These are phyloP conservation scores for Meghimatium bilineatum DNA, from an alignment of 2,888 invertebrate genomes.

Conservation along the genomic window DNA sequence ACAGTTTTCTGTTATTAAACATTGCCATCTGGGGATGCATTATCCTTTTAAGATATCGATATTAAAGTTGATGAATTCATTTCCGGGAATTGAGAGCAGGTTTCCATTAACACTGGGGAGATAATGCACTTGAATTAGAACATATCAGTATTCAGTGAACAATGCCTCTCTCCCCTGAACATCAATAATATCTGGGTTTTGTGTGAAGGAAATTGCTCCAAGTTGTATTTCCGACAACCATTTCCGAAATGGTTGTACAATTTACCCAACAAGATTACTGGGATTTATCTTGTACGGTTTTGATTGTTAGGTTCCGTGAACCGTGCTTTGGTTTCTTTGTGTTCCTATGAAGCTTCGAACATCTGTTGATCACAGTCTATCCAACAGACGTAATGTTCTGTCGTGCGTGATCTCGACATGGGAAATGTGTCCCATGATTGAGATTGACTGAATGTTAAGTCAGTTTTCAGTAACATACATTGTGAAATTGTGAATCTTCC, in stretches of 20 bases:
- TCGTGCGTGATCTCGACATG: background rate
- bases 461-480: background rate
- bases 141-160: background rate
- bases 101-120: background rate
- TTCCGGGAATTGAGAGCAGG: background rate
- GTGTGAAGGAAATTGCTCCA: background rate
- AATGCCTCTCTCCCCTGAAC: too few relatives aligned
- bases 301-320: background rate
- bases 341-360: background rate
- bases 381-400: background rate
- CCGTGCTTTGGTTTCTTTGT: background rate
- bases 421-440: background rate
- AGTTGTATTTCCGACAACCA: background rate
- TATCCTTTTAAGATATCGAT: background rate
- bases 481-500: too few relatives aligned
- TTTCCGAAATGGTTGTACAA: background rate
- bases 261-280: background rate
- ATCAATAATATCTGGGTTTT: background rate
- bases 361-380: background rate
- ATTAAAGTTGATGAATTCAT: background rate
- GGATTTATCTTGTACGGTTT: background rate
- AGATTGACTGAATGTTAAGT: background rate
- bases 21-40: too few relatives aligned
- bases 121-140: background rate
- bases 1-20: too few relatives aligned